A percentile compares a stretch with the other conserved stretches of the same genome.
These are phyloP conservation scores for Muscicapa adusta DNA, from an alignment of 2,113 vertebrate genomes.

Conservation along the genomic window DNA sequence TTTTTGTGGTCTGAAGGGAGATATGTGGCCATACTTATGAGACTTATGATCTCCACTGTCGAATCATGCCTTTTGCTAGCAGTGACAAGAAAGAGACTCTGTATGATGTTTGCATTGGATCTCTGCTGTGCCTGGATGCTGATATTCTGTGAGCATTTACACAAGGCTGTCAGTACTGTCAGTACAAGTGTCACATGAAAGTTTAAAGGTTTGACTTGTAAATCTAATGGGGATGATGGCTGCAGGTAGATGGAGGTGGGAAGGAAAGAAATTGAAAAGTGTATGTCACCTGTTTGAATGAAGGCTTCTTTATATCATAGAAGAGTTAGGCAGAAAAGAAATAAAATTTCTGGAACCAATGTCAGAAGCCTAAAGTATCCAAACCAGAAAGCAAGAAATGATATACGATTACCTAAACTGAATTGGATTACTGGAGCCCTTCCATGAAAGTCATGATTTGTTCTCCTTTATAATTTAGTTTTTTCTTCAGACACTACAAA, in stretches of 20 bases:
- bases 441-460: background rate
- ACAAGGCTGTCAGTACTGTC: background rate
- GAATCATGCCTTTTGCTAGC: background rate
- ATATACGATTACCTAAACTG: background rate
- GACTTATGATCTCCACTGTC: background rate
- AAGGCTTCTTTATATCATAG: background rate
- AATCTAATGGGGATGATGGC: background rate
- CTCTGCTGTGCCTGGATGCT: background rate
- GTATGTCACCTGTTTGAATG: background rate
- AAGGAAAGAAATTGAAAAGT: background rate
- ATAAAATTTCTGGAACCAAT: background rate
- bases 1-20: background rate
- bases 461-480: background rate
- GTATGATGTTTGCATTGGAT: background rate
- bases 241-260: background rate
- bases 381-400: background rate
- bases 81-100: background rate
- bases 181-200: background rate
- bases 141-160: background rate
- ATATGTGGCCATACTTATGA: background rate
- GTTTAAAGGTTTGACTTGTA: background rate
- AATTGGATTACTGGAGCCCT: background rate
- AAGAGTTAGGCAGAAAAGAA: background rate
- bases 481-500: conserved; percentile 3
- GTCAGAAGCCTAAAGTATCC: background rate